A percentile compares a stretch with the other conserved stretches of the same genome.
phyloP scores from a whole-genome alignment of 1,140 invertebrate genomes.

The Drosophila dunni region DNA sequence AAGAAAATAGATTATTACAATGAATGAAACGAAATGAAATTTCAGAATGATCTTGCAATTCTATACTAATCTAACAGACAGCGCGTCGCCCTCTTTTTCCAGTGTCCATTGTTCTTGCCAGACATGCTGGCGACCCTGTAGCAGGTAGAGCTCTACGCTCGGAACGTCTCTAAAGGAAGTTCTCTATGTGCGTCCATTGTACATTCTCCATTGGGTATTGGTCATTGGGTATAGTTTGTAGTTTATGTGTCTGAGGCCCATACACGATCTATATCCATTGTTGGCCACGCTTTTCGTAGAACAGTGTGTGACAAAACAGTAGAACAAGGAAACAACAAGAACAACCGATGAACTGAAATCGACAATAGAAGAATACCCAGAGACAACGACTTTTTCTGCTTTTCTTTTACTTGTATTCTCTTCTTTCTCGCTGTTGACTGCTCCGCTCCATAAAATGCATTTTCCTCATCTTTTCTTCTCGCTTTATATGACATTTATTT shows the following conservation, averaged over 20 bases:
- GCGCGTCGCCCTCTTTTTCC: slow-evolving; percentile 46
- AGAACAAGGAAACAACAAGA: slow-evolving; percentile 38
- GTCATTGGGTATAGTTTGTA: slow-evolving; percentile 4
- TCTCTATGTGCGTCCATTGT: slow-evolving; percentile 63
- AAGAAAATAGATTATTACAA: slow-evolving; percentile 79
- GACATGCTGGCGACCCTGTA: slow-evolving; percentile 73
- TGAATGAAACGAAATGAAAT: slow-evolving; percentile 82
- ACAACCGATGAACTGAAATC: slow-evolving; percentile 23
- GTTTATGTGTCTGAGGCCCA: slow-evolving; percentile 70
- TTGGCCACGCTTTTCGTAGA: slow-evolving; percentile 80
- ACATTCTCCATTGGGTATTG: slow-evolving; percentile 46
- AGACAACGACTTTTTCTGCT: slow-evolving; percentile 65
- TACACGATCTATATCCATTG: slow-evolving; percentile 49
- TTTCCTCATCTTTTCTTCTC: slow-evolving; percentile 42
- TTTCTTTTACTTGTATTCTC: neutral
- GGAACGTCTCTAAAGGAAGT: slow-evolving; percentile 58
- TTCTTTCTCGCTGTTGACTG: slow-evolving; percentile 45
- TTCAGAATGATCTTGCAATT: slow-evolving; percentile 82
- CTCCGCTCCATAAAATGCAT: slow-evolving; percentile 51
- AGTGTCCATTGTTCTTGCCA: slow-evolving; percentile 64
- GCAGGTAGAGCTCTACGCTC: slow-evolving; percentile 44
- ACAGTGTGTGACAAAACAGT: slow-evolving; percentile 71
- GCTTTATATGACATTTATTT: slow-evolving; percentile 67
- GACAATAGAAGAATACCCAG: slow-evolving; percentile 33
- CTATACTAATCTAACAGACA: slow-evolving; percentile 75